Evolutionary conservation across 2,113 vertebrate genomes (phyloP).

Genomic region (Xenus cinereus): DNA sequence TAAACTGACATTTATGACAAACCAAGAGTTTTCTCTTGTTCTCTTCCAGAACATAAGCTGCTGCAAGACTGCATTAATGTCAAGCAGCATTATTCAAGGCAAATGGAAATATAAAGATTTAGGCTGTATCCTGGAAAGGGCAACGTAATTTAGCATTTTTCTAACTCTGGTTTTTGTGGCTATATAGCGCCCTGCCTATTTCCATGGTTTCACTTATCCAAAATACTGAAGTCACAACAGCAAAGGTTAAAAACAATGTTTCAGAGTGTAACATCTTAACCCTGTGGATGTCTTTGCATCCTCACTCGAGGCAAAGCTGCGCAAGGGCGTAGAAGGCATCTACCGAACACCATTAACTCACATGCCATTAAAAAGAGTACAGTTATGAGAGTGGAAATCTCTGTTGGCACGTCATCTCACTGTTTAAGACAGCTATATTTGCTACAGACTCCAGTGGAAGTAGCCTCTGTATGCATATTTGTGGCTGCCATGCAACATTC

Average conservation of each 20-base stretch:
- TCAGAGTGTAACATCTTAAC: background rate
- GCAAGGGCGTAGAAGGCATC: background rate
- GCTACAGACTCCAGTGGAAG: background rate
- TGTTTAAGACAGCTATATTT: background rate
- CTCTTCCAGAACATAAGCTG: conserved; percentile 25
- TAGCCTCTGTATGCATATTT: background rate
- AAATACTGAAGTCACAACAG: background rate
- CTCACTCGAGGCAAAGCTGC: background rate
- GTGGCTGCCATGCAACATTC: background rate
- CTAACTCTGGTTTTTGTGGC: background rate
- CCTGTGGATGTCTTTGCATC: background rate
- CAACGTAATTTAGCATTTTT: background rate
- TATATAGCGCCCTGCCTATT: background rate
- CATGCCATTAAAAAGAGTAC: background rate
- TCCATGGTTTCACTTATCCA: background rate
- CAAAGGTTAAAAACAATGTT: background rate
- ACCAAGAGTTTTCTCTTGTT: conserved; percentile 33
- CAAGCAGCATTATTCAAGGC: conserved; percentile 36
- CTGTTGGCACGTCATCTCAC: background rate
- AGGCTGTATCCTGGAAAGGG: conserved; percentile 22
- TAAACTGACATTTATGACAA: conserved; percentile 32
- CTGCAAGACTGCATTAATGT: conserved; percentile 46
- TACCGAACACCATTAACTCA: background rate
- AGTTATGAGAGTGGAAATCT: background rate
- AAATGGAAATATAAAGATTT: conserved; percentile 40